Conservation (phyloP, 1,140 invertebrate genomes). For the Stegodyphus mimosarum region DNA sequence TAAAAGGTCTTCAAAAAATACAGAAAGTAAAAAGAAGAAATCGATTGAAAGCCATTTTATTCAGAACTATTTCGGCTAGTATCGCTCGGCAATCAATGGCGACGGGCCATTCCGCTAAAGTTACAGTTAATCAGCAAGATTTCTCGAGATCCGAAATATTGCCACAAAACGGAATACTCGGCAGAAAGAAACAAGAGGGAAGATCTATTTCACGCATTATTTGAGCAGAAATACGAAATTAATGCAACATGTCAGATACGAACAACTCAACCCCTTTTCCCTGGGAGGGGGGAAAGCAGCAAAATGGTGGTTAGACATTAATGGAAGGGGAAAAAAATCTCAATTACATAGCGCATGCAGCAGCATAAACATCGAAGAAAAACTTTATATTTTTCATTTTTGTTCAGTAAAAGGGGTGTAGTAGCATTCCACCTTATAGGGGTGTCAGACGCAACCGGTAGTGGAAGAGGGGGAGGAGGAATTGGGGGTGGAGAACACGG, state of each 20-base stretch:
- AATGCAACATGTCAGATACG: constrained; percentile 50
- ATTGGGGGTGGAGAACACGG: constrained; percentile 11
- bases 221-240: constrained; percentile 54
- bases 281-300: neutral
- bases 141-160: constrained; percentile 28
- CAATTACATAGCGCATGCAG: constrained; percentile 28
- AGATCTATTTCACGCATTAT: constrained; percentile 60
- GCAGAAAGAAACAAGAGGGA: neutral
- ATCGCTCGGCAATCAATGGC: constrained; percentile 40
- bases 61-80: constrained; percentile 12
- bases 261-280: constrained; percentile 3
- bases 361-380: constrained; percentile 22
- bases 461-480: neutral
- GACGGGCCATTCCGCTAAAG: constrained; percentile 44
- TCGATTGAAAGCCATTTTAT: constrained; percentile 55
- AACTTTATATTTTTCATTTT: constrained; percentile 54
- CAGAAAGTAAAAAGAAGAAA: constrained; percentile 34
- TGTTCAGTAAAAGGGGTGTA: constrained; percentile 40
- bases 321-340: constrained; percentile 42
- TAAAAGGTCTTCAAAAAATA: constrained; percentile 37
- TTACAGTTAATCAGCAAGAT: constrained; percentile 54
- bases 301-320: constrained; percentile 33
- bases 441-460: constrained; percentile 44
- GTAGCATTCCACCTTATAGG: neutral
- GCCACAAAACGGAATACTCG: constrained; percentile 4